Conservation (phyloP, 2,888 invertebrate genomes). For the Dascillus cervinus region DNA sequence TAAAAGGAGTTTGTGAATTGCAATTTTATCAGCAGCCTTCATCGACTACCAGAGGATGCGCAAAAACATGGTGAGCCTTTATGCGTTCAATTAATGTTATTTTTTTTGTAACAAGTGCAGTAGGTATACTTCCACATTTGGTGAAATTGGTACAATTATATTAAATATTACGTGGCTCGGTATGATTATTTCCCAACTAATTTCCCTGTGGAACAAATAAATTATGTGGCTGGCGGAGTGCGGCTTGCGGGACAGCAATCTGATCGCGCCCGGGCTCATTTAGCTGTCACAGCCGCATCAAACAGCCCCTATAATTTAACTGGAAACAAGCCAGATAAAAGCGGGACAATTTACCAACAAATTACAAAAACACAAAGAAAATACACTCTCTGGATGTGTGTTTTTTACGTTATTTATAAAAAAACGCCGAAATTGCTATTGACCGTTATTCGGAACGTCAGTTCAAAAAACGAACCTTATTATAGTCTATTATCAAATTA, state of each 20-base stretch:
- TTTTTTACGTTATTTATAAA: slow-evolving; percentile 28
- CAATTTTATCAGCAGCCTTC: too few relatives aligned
- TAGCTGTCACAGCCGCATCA: slow-evolving; percentile 40
- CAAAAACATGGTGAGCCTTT: too few relatives aligned
- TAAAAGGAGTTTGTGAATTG: too few relatives aligned
- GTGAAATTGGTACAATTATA: slow-evolving; percentile 23
- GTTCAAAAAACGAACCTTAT: slow-evolving; percentile 9
- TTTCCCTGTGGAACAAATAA: slow-evolving; percentile 25
- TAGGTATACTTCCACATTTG: slow-evolving; percentile 12
- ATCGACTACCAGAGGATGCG: too few relatives aligned
- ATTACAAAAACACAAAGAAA: slow-evolving; percentile 33
- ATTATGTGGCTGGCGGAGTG: slow-evolving; percentile 19
- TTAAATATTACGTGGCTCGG: slow-evolving; percentile 14
- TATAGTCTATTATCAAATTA: slow-evolving; percentile 15
- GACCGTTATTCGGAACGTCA: slow-evolving; percentile 11
- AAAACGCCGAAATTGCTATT: slow-evolving; percentile 15
- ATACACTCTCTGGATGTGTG: slow-evolving; percentile 24
- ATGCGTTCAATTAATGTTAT: slow-evolving; percentile 2
- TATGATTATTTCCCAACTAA: slow-evolving; percentile 22
- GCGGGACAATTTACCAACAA: slow-evolving; percentile 35
- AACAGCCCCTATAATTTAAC: slow-evolving; percentile 39
- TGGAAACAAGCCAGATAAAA: slow-evolving; percentile 33
- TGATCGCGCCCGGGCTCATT: slow-evolving; percentile 29
- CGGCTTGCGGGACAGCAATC: slow-evolving; percentile 20
- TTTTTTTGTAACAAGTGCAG: slow-evolving; percentile 3